Base-by-base conservation (phyloP, 2,888 invertebrate genomes). In the Mycogona germanica region DNA sequence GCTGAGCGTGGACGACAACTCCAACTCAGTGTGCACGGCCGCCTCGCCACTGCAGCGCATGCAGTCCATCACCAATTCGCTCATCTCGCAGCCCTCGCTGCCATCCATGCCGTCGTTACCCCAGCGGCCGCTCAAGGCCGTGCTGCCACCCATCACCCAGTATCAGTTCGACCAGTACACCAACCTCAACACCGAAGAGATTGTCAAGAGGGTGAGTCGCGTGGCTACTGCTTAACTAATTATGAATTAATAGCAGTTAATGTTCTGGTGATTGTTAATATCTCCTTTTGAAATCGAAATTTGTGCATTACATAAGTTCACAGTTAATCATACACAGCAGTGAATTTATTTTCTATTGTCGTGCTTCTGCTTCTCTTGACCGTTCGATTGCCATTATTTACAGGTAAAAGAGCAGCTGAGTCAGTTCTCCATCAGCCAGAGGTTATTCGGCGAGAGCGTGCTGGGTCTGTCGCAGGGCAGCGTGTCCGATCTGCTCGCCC, bases 161-260 rank as follows among this genome's bases (percentile, higher is more conserved):
- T 95, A 97, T 66, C 96, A 98, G 68, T 97, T 97, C 72, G 97
- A 98, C 72, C 82, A 91, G 74, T 96, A 93, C 75, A 89, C 95
- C 69, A 91, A 91, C 70, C 78, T 98, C 60, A 96, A 97, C 70
- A 98, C 98, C 1, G 97, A 98, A 73, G 96, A 97, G 61, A 91
- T 98, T 62, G 98, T 98, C 51, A 84, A 92, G 65, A 86, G 91
- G 73, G 77, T 77, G 67, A 67, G 58, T n/a, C 21, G 14, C n/a
- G n/a, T 29, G 47, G 19, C 14, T 29, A 17, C 29, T 12, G n/a
- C 30, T n/a, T n/a, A n/a, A n/a, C n/a, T n/a, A n/a, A n/a, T n/a
- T n/a, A n/a, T n/a, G n/a, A n/a, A n/a, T n/a, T n/a, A n/a, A n/a
- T n/a, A n/a, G n/a, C n/a, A n/a, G n/a, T n/a, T n/a, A n/a, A n/a